phyloP scores from a whole-genome alignment of 1,140 invertebrate species.

The Grapholita molesta region DNA sequence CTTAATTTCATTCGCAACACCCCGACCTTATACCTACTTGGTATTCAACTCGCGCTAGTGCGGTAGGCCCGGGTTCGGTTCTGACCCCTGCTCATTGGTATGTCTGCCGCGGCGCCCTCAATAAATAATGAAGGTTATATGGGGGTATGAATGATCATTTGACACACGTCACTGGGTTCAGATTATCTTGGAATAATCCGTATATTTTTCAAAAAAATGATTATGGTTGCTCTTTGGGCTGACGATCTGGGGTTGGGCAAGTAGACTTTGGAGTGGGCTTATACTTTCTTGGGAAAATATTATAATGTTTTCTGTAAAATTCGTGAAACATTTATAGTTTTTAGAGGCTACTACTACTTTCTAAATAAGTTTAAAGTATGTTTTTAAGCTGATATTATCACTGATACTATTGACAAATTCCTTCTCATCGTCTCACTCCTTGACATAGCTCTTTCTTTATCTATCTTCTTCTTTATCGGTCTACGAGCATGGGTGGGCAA shows the following conservation, averaged over 20 bases:
- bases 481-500: too few relatives aligned
- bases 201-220: neutral
- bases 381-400: too few relatives aligned
- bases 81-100: constrained; percentile 27
- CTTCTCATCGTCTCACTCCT: too few relatives aligned
- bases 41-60: constrained; percentile 20
- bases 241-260: neutral
- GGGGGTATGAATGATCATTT: neutral
- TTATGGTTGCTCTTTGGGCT: neutral
- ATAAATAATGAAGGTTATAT: constrained; percentile 23
- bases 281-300: too few relatives aligned
- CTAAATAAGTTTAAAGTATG: too few relatives aligned
- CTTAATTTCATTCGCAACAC: neutral
- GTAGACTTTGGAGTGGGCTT: too few relatives aligned
- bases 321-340: too few relatives aligned
- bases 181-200: neutral
- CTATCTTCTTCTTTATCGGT: too few relatives aligned
- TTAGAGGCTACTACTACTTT: too few relatives aligned
- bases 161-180: neutral
- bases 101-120: constrained; percentile 18
- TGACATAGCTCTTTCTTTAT: too few relatives aligned
- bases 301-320: too few relatives aligned
- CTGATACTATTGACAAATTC: too few relatives aligned
- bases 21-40: neutral
- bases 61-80: constrained; percentile 29